A percentile compares a stretch with the other conserved stretches of the same genome.
These are phyloP conservation scores for Drosophila demipolita DNA, from an alignment of 2,888 invertebrate genomes.

Conservation along the genomic window DNA sequence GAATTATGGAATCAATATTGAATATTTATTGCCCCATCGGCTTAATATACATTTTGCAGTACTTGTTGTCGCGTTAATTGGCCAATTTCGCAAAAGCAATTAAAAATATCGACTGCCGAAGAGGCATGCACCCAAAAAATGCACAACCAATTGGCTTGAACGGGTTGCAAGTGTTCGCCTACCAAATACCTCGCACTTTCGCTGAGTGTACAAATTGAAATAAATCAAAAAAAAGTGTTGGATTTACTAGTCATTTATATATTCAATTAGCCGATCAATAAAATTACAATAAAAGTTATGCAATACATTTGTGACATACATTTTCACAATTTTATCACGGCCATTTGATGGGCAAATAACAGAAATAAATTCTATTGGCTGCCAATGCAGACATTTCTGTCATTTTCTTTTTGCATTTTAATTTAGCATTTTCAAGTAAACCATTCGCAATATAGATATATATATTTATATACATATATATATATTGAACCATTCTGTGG, in stretches of 20 bases:
- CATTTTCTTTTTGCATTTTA: slow-evolving; percentile 40
- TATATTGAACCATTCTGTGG: not conserved
- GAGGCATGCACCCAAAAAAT: slow-evolving; percentile 1
- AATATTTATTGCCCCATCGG: slow-evolving; percentile 47
- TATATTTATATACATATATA: not conserved
- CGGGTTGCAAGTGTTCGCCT: not conserved
- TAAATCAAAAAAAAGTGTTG: too few relatives aligned
- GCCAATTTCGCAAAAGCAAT: slow-evolving; percentile 40
- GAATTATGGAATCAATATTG: slow-evolving; percentile 51
- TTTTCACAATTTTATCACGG: not conserved
- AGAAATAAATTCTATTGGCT: slow-evolving; percentile 12
- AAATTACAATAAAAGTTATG: not conserved
- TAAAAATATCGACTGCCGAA: slow-evolving; percentile 31
- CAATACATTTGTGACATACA: not conserved
- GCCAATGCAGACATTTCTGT: slow-evolving; percentile 11
- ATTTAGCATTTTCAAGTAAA: slow-evolving; percentile 33
- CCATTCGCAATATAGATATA: slow-evolving; percentile 3
- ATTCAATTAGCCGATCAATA: not conserved
- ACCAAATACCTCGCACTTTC: not conserved
- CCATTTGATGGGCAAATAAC: not conserved
- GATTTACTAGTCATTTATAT: not conserved
- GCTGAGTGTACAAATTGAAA: too few relatives aligned
- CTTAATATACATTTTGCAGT: slow-evolving; percentile 12
- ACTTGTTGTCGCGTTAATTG: slow-evolving; percentile 43
- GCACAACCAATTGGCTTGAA: not conserved